These are phyloP conservation scores for Notarius lentiginosus DNA, from an alignment of 2,113 vertebrate species.

Conservation along the genomic window DNA sequence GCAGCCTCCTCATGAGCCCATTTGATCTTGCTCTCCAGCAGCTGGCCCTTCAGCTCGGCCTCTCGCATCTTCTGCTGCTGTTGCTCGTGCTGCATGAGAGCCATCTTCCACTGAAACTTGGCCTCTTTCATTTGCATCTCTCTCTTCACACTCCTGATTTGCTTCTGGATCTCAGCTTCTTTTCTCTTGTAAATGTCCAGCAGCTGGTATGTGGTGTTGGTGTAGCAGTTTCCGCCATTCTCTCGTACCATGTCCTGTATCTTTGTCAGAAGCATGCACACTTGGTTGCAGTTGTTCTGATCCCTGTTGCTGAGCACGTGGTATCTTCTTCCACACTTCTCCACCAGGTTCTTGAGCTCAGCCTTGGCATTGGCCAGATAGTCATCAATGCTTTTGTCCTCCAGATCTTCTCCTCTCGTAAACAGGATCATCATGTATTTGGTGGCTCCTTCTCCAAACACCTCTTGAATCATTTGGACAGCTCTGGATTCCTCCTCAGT, in stretches of 20 bases:
- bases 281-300: neutral
- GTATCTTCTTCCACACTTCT: neutral
- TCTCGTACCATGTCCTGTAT: neutral
- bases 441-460: slow-evolving; percentile 23
- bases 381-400: neutral
- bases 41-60: neutral
- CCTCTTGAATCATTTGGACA: slow-evolving; percentile 16
- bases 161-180: slow-evolving; percentile 11
- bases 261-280: neutral
- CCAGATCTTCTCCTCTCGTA: slow-evolving; percentile 30
- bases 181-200: slow-evolving; percentile 16
- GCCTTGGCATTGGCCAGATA: neutral
- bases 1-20: neutral
- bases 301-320: slow-evolving; percentile 35
- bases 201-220: slow-evolving; percentile 17
- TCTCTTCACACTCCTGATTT: slow-evolving; percentile 1
- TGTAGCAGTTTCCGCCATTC: slow-evolving; percentile 7
- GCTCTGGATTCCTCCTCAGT: slow-evolving; percentile 14
- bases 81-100: neutral
- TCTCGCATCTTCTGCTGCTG: neutral
- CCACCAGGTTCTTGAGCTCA: neutral
- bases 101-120: neutral
- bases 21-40: neutral
- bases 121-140: slow-evolving; percentile 13
- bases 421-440: slow-evolving; percentile 35